Conservation (phyloP, 2,888 invertebrate genomes). For the Orthosia gracilis region DNA sequence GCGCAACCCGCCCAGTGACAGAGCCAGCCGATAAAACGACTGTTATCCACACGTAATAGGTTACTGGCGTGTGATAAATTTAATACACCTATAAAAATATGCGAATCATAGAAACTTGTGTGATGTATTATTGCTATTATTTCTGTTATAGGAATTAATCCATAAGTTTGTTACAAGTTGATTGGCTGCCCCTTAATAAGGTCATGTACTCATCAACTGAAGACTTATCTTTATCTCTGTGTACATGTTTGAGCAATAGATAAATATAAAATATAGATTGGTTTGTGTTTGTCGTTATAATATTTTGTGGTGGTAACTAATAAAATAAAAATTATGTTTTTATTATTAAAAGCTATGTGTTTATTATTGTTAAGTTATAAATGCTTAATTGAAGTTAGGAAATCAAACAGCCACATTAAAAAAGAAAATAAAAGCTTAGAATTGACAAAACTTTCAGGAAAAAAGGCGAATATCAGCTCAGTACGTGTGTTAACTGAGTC, state of each 20-base stretch:
- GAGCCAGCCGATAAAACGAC: slow-evolving; percentile 72
- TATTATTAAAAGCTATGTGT: not conserved
- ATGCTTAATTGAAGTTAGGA: slow-evolving; percentile 1
- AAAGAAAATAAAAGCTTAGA: not conserved
- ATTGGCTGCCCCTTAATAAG: too few species aligned
- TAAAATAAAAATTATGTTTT: too few species aligned
- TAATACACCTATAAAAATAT: slow-evolving; percentile 63
- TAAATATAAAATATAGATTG: too few species aligned
- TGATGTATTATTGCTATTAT: too few species aligned
- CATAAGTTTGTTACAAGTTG: too few species aligned
- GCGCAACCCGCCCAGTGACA: slow-evolving; percentile 75
- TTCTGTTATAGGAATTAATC: too few species aligned
- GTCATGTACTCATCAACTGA: too few species aligned
- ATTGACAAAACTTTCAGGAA: not conserved
- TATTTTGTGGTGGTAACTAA: too few species aligned
- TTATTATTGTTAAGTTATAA: not conserved
- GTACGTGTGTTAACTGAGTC: not conserved
- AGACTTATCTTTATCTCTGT: too few species aligned
- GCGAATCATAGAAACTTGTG: slow-evolving; percentile 50
- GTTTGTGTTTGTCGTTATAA: too few species aligned
- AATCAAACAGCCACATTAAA: not conserved
- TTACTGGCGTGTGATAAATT: slow-evolving; percentile 62
- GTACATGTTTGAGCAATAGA: too few species aligned
- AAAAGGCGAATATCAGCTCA: slow-evolving; percentile 11
- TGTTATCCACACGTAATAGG: slow-evolving; percentile 68